These are phyloP conservation scores for Procavia capensis DNA, from an alignment of 2,113 vertebrate genomes.

Conservation along the genomic window DNA sequence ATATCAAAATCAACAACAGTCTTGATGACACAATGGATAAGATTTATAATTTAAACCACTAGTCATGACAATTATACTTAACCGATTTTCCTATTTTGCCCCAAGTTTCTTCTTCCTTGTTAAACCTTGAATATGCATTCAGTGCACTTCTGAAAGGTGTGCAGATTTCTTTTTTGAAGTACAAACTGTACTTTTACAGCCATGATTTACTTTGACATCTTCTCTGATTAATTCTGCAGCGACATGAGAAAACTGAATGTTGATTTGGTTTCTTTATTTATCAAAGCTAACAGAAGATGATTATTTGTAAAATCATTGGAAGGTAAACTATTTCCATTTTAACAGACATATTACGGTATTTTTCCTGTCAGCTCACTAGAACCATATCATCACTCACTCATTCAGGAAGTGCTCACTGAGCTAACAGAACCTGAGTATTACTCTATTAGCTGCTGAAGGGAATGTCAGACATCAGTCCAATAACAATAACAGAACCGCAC, in stretches of 20 bases:
- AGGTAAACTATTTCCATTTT: conserved; percentile 68
- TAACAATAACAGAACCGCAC: conserved; percentile 1
- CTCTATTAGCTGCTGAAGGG: conserved; percentile 40
- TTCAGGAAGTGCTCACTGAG: conserved; percentile 70
- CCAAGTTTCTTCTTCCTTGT: conserved; percentile 52
- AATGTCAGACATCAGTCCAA: conserved; percentile 26
- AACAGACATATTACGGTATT: conserved; percentile 60
- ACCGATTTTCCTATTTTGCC: conserved; percentile 49
- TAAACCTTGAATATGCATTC: conserved; percentile 65
- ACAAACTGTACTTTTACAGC: conserved; percentile 62
- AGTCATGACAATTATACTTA: conserved; percentile 62
- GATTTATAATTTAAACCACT: conserved; percentile 63
- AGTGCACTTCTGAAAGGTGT: conserved; percentile 45
- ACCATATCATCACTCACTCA: conserved; percentile 70
- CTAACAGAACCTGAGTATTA: conserved; percentile 60
- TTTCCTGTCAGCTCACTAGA: conserved; percentile 66
- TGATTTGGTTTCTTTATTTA: conserved; percentile 74
- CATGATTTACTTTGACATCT: conserved; percentile 77
- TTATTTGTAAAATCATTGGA: conserved; percentile 68
- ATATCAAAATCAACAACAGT: conserved; percentile 59
- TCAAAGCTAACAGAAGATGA: conserved; percentile 70
- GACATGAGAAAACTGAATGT: conserved; percentile 70
- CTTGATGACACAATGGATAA: conserved; percentile 28
- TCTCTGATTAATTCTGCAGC: conserved; percentile 77
- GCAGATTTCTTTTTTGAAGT: conserved; percentile 60